Percentiles rank a stretch among this genome's conserved stretches.
These are phyloP conservation scores for Caenorhabditis drosophilae DNA, from an alignment of 2,888 invertebrate genomes.

Conservation along the genomic window DNA sequence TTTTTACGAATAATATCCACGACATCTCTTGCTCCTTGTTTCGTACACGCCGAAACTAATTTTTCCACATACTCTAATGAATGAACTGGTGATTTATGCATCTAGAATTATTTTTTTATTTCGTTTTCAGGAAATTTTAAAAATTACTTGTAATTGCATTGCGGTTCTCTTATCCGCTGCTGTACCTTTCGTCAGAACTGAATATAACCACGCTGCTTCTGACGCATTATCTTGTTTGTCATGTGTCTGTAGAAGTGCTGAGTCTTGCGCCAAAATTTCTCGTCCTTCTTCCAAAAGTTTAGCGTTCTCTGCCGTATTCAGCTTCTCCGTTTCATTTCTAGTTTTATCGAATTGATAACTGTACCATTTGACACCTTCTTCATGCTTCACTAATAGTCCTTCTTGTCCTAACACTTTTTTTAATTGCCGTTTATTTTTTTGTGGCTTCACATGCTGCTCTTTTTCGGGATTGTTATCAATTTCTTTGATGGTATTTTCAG, in stretches of 20 bases:
- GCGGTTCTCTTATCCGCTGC: constrained; percentile 86
- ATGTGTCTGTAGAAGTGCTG: constrained; percentile 45
- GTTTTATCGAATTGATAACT: constrained; percentile 49
- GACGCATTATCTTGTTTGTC: constrained; percentile 40
- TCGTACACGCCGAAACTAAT: constrained; percentile 80
- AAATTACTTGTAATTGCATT: constrained; percentile 77
- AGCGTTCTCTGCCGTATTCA: constrained; percentile 27
- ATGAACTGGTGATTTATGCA: constrained; percentile 73
- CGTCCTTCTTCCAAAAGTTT: constrained; percentile 43
- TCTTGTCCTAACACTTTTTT: constrained; percentile 28
- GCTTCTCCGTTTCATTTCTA: constrained; percentile 30
- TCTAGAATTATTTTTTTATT: constrained; percentile 13
- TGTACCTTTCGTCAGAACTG: constrained; percentile 82
- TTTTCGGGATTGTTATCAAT: constrained; percentile 1
- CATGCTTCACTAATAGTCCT: constrained; percentile 45
- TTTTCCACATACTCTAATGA: constrained; percentile 78
- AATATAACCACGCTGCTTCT: constrained; percentile 77
- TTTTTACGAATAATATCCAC: constrained; percentile 74
- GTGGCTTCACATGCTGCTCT: constrained; percentile 8
- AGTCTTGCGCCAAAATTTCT: constrained; percentile 37
- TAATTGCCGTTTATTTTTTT: constrained; percentile 24
- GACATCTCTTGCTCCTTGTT: constrained; percentile 78
- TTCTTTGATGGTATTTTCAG: constrained; percentile 9
- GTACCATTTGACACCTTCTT: constrained; percentile 58
- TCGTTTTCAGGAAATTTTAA: background rate